These are phyloP conservation scores for Psammodynastes pulverulentus DNA, from an alignment of 2,113 vertebrate genomes.

Conservation along the genomic window DNA sequence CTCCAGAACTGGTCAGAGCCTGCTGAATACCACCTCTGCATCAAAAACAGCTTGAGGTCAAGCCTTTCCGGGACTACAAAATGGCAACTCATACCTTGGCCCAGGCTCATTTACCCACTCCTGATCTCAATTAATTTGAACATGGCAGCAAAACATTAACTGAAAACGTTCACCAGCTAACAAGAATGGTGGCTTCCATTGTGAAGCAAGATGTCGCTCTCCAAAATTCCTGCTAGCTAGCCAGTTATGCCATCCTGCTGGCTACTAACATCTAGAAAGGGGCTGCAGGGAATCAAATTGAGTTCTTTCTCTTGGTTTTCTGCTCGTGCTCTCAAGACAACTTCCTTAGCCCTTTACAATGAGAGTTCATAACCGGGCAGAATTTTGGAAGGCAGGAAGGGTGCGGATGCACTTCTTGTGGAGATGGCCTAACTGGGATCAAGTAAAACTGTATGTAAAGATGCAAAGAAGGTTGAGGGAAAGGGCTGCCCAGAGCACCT, in stretches of 20 bases:
- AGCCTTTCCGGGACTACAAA: neutral
- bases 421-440: neutral
- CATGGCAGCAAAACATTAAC: neutral
- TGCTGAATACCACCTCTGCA: too few relatives aligned
- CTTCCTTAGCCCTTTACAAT: neutral
- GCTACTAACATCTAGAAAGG: neutral
- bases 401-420: neutral
- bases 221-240: neutral
- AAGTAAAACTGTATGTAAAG: neutral
- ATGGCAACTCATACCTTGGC: neutral
- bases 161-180: neutral
- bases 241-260: neutral
- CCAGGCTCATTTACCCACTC: neutral
- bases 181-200: neutral
- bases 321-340: neutral
- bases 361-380: neutral
- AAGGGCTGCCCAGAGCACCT: neutral
- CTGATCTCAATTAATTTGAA: neutral
- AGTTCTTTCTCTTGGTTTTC: neutral
- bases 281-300: neutral
- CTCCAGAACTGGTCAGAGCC: too few relatives aligned
- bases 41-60: neutral
- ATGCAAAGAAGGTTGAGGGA: neutral
- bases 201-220: neutral
- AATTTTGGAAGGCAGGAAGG: neutral